These are phyloP conservation scores for Troides oblongomaculatus DNA, from an alignment of 2,888 invertebrate species.

Conservation along the genomic window DNA sequence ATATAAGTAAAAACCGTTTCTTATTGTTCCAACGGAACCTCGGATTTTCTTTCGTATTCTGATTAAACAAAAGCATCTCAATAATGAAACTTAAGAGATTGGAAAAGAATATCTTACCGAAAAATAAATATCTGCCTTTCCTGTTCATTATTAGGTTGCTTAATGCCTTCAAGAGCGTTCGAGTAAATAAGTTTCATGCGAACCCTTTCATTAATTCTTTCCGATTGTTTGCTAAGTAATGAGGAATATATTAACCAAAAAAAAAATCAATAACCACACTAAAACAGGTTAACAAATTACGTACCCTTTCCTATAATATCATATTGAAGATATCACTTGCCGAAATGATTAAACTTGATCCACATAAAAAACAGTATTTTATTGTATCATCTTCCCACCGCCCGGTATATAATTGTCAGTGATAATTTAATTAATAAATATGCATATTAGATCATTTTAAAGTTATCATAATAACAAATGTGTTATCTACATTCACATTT, in stretches of 20 bases:
- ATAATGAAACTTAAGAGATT: slow-evolving; percentile 8
- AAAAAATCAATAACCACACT: too few relatives aligned
- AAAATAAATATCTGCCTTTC: slow-evolving; percentile 5
- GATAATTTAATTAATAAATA: background rate
- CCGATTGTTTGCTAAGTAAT: background rate
- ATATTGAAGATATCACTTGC: background rate
- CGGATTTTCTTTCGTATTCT: slow-evolving; percentile 3
- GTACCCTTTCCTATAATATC: background rate
- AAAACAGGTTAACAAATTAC: background rate
- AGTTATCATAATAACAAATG: background rate
- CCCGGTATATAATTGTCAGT: background rate
- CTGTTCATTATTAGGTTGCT: slow-evolving; percentile 5
- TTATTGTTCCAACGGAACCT: slow-evolving; percentile 9
- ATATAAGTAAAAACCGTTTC: slow-evolving; percentile 11
- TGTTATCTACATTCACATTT: background rate
- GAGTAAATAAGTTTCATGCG: slow-evolving; percentile 1
- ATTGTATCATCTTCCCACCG: background rate
- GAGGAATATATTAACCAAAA: background rate
- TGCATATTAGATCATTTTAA: background rate
- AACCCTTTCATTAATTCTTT: background rate
- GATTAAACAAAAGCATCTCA: slow-evolving; percentile 20
- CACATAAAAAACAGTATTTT: background rate
- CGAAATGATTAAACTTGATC: background rate
- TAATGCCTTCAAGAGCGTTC: background rate
- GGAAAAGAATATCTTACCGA: slow-evolving; percentile 3